phyloP scores from a whole-genome alignment of 2,888 invertebrate species.

The Lithophane ornitopus region DNA sequence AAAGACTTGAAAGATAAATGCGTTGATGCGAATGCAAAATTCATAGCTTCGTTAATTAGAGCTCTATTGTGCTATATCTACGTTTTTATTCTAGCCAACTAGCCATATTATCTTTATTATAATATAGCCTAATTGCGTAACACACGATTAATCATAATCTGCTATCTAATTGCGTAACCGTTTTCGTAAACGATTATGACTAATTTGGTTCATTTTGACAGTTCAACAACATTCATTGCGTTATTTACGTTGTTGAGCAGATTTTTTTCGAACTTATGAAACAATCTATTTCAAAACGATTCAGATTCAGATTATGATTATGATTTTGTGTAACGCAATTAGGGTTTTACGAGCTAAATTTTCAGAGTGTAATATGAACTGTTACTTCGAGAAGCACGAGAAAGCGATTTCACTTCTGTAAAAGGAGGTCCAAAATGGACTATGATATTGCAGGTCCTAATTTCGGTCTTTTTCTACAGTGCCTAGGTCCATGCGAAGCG shows the following conservation, averaged over 20 bases:
- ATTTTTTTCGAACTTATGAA: too few species aligned
- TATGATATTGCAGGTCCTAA: neutral
- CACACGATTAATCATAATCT: too few species aligned
- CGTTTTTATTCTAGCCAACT: neutral
- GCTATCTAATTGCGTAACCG: too few species aligned
- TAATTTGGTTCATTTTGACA: too few species aligned
- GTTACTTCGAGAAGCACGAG: neutral
- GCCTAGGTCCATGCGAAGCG: slow-evolving; percentile 87
- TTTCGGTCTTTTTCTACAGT: slow-evolving; percentile 71
- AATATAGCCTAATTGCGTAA: neutral
- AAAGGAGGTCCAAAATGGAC: neutral
- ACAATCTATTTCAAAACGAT: too few species aligned
- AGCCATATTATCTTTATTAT: neutral
- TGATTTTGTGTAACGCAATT: too few species aligned
- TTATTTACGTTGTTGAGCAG: too few species aligned
- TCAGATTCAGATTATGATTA: too few species aligned
- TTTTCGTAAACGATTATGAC: too few species aligned
- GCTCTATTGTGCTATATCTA: neutral
- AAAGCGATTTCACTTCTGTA: too few species aligned
- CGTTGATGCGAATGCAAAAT: slow-evolving; percentile 15
- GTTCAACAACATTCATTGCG: too few species aligned
- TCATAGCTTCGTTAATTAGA: slow-evolving; percentile 23
- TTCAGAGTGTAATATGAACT: neutral
- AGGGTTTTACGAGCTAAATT: neutral
- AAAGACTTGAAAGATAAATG: slow-evolving; percentile 6